Percentiles rank a stretch among this genome's conserved stretches.
Evolutionary conservation across 2,113 vertebrate genomes (phyloP).

Genomic region (Dasypus novemcinctus): DNA sequence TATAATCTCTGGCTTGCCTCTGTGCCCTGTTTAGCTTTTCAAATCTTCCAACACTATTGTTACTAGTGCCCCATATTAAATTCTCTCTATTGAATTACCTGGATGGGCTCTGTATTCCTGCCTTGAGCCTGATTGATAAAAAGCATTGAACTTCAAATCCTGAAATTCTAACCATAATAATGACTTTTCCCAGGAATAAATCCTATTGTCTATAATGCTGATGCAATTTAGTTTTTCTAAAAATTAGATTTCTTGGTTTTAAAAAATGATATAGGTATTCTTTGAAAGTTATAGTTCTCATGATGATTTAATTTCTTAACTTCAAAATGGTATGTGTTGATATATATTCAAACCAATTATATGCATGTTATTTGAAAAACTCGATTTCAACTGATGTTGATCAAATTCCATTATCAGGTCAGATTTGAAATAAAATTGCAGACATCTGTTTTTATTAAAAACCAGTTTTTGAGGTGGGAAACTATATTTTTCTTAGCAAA

Average conservation of each 20-base stretch:
- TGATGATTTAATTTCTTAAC: slow-evolving; percentile 53
- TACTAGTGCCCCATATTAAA: background rate
- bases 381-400: slow-evolving; percentile 44
- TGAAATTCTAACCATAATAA: slow-evolving; percentile 37
- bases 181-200: slow-evolving; percentile 28
- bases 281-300: slow-evolving; percentile 42
- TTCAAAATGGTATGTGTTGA: slow-evolving; percentile 44
- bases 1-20: background rate
- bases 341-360: slow-evolving; percentile 49
- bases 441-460: slow-evolving; percentile 60
- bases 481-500: slow-evolving; percentile 44
- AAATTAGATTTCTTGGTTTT: slow-evolving; percentile 43
- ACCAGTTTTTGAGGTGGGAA: slow-evolving; percentile 18
- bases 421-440: slow-evolving; percentile 47
- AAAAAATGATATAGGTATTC: slow-evolving; percentile 13
- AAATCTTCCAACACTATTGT: background rate
- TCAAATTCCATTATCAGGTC: slow-evolving; percentile 46
- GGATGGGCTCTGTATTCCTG: background rate
- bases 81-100: background rate
- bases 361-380: slow-evolving; percentile 54
- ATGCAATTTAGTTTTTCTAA: slow-evolving; percentile 47
- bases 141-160: slow-evolving; percentile 27
- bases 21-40: background rate
- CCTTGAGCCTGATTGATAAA: slow-evolving; percentile 35
- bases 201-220: slow-evolving; percentile 23